These are phyloP conservation scores for Ypsolopha sequella DNA, from an alignment of 2,888 invertebrate species.

Conservation along the genomic window DNA sequence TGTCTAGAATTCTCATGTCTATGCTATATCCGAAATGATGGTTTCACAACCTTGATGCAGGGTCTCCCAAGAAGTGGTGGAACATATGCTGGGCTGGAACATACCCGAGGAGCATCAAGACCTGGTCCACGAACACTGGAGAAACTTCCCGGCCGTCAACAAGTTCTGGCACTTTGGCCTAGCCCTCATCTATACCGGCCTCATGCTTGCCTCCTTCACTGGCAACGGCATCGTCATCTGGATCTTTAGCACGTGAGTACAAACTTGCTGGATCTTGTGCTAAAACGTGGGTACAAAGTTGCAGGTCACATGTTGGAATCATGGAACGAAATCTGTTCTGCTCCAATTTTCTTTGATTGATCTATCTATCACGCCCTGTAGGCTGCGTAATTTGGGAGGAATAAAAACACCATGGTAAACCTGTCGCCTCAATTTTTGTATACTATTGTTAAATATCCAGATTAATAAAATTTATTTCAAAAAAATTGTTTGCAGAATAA, in stretches of 20 bases:
- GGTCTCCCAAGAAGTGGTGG: conserved; percentile 52
- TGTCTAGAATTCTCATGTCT: neutral
- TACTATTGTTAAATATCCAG: no score
- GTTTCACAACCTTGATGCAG: conserved; percentile 17
- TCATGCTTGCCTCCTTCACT: conserved; percentile 71
- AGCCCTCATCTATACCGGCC: conserved; percentile 73
- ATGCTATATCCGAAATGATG: neutral
- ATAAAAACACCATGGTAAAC: no score
- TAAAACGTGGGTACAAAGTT: conserved; percentile 70
- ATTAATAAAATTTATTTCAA: no score
- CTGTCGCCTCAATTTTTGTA: no score
- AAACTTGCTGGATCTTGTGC: no score
- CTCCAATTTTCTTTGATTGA: no score
- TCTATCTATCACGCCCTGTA: no score
- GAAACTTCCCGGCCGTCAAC: conserved; percentile 74
- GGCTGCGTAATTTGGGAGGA: no score
- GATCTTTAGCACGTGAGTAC: conserved; percentile 79
- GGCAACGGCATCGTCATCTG: conserved; percentile 82
- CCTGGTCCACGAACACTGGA: conserved; percentile 79
- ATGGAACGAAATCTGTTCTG: no score
- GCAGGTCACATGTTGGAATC: no score
- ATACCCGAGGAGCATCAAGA: conserved; percentile 75
- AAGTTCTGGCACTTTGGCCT: conserved; percentile 76
- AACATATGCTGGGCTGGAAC: conserved; percentile 76
- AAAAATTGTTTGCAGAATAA: no score